Evolutionary conservation across 1,140 invertebrate species (phyloP).

Genomic region (Apocrypta bakeri): DNA sequence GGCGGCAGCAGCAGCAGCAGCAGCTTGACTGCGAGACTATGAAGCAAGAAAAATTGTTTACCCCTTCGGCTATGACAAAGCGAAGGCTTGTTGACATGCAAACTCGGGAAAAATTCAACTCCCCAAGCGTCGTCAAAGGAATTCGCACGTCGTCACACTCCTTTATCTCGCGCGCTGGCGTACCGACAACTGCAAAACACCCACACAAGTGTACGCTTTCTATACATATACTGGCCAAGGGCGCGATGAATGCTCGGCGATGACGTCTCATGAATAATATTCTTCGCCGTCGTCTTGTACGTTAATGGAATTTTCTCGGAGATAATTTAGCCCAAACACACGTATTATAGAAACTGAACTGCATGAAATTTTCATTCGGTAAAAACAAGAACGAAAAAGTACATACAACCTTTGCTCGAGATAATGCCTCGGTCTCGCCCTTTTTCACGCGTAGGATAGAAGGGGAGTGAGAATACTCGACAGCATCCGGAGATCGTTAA

Average conservation of each 20-base stretch:
- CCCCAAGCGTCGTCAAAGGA: not conserved
- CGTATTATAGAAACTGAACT: no score
- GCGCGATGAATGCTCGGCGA: not conserved
- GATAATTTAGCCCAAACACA: not conserved
- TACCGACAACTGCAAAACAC: not conserved
- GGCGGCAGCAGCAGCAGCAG: no score
- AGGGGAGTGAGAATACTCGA: not conserved
- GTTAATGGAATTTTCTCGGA: not conserved
- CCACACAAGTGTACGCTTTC: not conserved
- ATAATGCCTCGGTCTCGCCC: not conserved
- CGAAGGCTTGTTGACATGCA: not conserved
- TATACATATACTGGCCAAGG: not conserved
- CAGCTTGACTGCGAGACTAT: no score
- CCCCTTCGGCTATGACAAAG: not conserved
- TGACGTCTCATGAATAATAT: not conserved
- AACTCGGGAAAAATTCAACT: not conserved
- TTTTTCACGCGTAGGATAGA: not conserved
- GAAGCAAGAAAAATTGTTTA: conserved; percentile 13
- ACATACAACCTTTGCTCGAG: not conserved
- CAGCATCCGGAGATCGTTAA: conserved; percentile 32
- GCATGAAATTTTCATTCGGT: not conserved
- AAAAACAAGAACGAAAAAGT: not conserved
- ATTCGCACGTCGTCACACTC: not conserved
- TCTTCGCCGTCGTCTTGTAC: not conserved
- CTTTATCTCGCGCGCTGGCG: not conserved